Base-by-base conservation (phyloP, 2,113 vertebrate species). In the Onychorhynchus coronatus region DNA sequence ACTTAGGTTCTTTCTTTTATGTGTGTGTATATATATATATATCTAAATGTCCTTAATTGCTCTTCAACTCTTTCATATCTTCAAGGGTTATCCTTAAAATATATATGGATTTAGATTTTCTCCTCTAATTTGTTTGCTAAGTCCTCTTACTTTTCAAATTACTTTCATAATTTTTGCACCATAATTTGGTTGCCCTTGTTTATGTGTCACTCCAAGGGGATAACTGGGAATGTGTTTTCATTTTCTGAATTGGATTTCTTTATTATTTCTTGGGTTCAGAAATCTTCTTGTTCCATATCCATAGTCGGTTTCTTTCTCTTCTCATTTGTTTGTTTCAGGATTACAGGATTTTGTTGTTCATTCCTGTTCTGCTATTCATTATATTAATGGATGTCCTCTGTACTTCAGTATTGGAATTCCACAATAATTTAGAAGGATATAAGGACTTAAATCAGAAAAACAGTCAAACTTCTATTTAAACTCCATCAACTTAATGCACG, bases 391-490 rank as follows among this genome's bases (percentile, higher is more conserved):
- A 62, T 89, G 79, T 91, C 65, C 19, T 91, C 50, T 83, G 11
- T 42, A 50, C 27, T 84, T 62, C 66, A 75, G 9, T 77, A 61
- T 15, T 39, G 28, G 28, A 96, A 83, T 70, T 85, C 53, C 14
- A 76, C 76, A 81, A 68, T 75, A 87, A 75, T 93, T 92, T 78
- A 93, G 67, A 80, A 81, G 42, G 28, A 22, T 37, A 85, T 68
- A 66, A 91, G 89, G 84, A 56, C 58, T 94, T 94, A 94, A 93
- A 91, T 85, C 81, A 94, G 87, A 61, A 92, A 83, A 94, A 30
- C 42, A 71, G 37, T 87, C 80, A 85, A 95, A 89, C 24, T 78
- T 95, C 24, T 76, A 82, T 94, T 95, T 95, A 95, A 96, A 95
- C 23, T 23, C 50, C 66, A 82, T 81, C 2, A 4, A 62, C 66